Evolutionary conservation across 30 jellyfish, hydroid and myxozoan genomes (phyloP).

Genomic region (Hydractinia echinata): DNA sequence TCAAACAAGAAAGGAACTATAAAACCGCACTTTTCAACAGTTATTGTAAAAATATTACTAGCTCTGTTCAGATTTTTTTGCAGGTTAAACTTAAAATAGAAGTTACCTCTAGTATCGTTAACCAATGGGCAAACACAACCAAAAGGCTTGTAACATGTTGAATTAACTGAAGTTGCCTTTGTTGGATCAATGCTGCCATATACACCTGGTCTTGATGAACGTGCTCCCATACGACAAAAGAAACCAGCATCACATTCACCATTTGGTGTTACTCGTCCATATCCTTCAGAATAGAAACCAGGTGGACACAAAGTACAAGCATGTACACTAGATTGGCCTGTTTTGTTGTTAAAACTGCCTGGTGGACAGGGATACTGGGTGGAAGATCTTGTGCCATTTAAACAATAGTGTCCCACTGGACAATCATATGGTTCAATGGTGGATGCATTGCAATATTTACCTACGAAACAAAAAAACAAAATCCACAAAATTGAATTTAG

Average conservation of each 20-base stretch:
- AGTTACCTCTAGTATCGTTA: constrained; percentile 44
- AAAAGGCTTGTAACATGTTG: constrained; percentile 68
- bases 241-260: constrained; percentile 83
- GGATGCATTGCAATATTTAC: constrained; percentile 61
- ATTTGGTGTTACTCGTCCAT: constrained; percentile 57
- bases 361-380: constrained; percentile 79
- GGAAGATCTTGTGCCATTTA: constrained; percentile 55
- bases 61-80: too few species aligned
- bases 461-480: constrained; percentile 23
- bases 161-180: constrained; percentile 8
- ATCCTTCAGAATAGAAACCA: constrained; percentile 68
- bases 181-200: constrained; percentile 9
- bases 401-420: constrained; percentile 81
- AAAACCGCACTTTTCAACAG: too few species aligned
- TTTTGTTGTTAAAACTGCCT: constrained; percentile 70
- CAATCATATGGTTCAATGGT: constrained; percentile 59
- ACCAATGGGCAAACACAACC: constrained; percentile 56
- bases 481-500: too few species aligned
- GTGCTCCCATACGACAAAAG: constrained; percentile 66
- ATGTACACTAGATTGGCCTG: constrained; percentile 46
- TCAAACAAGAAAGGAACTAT: neutral
- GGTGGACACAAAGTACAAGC: constrained; percentile 62
- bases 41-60: too few species aligned
- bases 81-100: too few species aligned
- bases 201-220: constrained; percentile 61